Base-by-base conservation (phyloP, 2,113 vertebrate species). In the Australoheros scitulus region DNA sequence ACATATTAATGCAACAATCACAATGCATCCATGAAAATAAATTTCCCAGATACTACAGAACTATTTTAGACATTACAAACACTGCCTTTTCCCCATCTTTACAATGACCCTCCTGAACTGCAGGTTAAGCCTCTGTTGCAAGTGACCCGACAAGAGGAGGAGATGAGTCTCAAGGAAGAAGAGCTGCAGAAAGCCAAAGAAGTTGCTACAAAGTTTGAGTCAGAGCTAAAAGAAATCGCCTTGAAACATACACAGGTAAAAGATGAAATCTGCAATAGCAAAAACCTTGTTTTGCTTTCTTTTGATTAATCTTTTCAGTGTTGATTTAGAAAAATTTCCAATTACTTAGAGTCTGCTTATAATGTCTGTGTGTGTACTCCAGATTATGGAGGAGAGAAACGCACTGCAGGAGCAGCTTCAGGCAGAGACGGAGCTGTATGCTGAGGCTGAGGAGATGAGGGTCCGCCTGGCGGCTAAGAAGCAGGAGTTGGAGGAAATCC, bases 51-150 rank as follows among this genome's bases (percentile, higher is more conserved):
- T 20, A n/a, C 5, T 63, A 60, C 55, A 36, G 29, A 64, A 52
- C 11, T 18, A 56, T 50, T 43, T 61, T 15, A 34, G 14, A 2
- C 7, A 17, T 32, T n/a, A 58, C 24, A 59, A 2, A 68, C 38
- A 17, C 24, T 58, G 26, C 26, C 47, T n/a, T 47, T 81, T 60
- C 8, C 29, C 0, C 3, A 17, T 41, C 15, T 26, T 77, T 15
- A 72, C 77, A 57, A 59, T 61, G 52, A 41, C 34, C 43, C 15
- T 63, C 32, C 26, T 82, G 6, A 61, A 61, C 43, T 6, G 47
- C 88, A 99, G 98, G 98, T 99, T 88, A 99, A 99, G 94, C 98
- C 98, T 14, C 93, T 99, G 88, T 96, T 99, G 58, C 98, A 99
- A 93, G 98, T 99, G 87, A 98, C 98, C 1, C 92, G 98, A 43